Evolutionary conservation across 30 jellyfish, hydroid and myxozoan genomes (phyloP), one percentile per base, ranked within the genome.

Genomic region (Nemopilema nomurai): DNA sequence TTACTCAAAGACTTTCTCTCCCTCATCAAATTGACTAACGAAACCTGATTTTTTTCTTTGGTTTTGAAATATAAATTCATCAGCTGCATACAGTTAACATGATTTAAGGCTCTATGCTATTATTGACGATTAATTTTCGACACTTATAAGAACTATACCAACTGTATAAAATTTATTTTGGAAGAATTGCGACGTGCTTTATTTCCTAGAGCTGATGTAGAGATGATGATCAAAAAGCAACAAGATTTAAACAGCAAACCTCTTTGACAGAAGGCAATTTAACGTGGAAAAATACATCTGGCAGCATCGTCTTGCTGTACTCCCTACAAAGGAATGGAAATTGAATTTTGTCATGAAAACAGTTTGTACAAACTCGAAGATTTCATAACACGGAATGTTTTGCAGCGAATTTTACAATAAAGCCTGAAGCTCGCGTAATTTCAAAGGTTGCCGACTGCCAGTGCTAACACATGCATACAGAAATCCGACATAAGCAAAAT

Each of bases 141-240:
- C 73, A 63, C 73, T 63, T 63, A 63, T 19, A 63, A 63, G 73
- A 63, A 63, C 73, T 63, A 63, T 63, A n/a, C 73, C 73, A 63
- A 24, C 73, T 3, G 18, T 63, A 63, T 19, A 63, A 63, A 6
- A 63, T 63, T 63, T 63, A 19, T 3, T 63, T 63, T 63, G n/a
- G n/a, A n/a, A n/a, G n/a, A n/a, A n/a, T n/a, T n/a, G n/a, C n/a
- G n/a, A n/a, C n/a, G n/a, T n/a, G n/a, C n/a, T n/a, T n/a, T n/a
- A n/a, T n/a, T n/a, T n/a, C n/a, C n/a, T n/a, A n/a, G n/a, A n/a
- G n/a, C n/a, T n/a, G n/a, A n/a, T n/a, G n/a, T n/a, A n/a, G n/a
- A 41, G 57, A 41, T 3, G 6, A 41, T 3, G 13, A 3, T 41
- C 13, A 6, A 41, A 41, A 41, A 41, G 6, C 13, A 3, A 41